These are phyloP conservation scores for Ctenoplectra terminalis DNA, from an alignment of 1,140 invertebrate species.

Conservation along the genomic window DNA sequence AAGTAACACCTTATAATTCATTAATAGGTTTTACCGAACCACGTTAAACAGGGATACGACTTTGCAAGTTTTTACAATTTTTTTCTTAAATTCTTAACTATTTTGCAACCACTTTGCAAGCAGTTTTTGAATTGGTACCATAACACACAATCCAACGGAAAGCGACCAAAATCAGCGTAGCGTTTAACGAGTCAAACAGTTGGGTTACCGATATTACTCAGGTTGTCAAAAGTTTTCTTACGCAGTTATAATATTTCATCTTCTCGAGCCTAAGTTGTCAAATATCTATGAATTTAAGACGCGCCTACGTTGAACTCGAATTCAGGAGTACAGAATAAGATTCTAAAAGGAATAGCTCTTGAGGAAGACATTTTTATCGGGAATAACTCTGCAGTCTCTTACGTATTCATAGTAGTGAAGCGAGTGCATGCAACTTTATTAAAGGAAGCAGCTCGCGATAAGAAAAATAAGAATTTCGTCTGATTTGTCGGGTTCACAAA, in stretches of 20 bases:
- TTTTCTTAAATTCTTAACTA: too few species aligned
- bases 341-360: slow-evolving; percentile 60
- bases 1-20: too few species aligned
- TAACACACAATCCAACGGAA: too few species aligned
- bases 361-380: slow-evolving; percentile 62
- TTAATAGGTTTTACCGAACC: too few species aligned
- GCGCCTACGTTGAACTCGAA: slow-evolving; percentile 20
- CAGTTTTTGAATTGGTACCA: too few species aligned
- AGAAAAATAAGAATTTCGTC: slow-evolving; percentile 48
- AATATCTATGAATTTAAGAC: slow-evolving; percentile 46
- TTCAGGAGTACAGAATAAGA: slow-evolving; percentile 24
- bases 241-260: slow-evolving; percentile 44
- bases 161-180: too few species aligned
- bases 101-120: too few species aligned
- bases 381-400: slow-evolving; percentile 52
- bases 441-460: slow-evolving; percentile 46
- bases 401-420: slow-evolving; percentile 57
- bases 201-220: too few species aligned
- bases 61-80: too few species aligned
- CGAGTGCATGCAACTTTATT: slow-evolving; percentile 55
- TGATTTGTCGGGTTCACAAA: slow-evolving; percentile 11
- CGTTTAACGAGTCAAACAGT: too few species aligned
- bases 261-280: not conserved
- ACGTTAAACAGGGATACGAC: too few species aligned
- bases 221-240: not conserved